A percentile compares a stretch with the other conserved stretches of the same genome.
These are phyloP conservation scores for Halisarca cf. caerulea DNA, from an alignment of 37 sponge, comb jelly and placozoan species.

Conservation along the genomic window DNA sequence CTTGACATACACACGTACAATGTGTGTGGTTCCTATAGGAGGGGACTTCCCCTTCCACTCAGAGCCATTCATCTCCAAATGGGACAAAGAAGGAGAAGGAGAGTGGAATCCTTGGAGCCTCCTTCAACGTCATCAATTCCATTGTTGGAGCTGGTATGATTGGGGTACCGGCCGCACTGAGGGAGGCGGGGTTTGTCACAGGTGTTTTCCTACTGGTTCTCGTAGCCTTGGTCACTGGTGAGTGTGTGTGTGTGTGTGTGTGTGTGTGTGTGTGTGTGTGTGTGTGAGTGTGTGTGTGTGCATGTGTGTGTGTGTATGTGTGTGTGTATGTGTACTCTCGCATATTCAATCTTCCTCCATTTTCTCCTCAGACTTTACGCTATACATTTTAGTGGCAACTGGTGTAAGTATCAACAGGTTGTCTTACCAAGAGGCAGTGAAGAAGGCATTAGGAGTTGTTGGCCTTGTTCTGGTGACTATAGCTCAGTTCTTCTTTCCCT, in stretches of 20 bases:
- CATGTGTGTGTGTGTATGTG: too few species aligned
- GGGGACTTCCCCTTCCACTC: too few species aligned
- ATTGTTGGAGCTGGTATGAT: constrained; percentile 78
- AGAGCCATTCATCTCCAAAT: too few species aligned
- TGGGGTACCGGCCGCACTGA: constrained; percentile 60
- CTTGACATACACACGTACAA: too few species aligned
- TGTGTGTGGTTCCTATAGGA: too few species aligned
- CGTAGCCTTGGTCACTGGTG: constrained; percentile 18
- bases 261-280: too few species aligned
- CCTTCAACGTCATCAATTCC: constrained; percentile 77
- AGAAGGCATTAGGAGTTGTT: constrained; percentile 45
- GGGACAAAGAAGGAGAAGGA: constrained; percentile 5
- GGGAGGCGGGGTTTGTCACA: constrained; percentile 49
- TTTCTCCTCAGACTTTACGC: constrained; percentile 1
- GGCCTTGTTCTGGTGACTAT: constrained; percentile 48
- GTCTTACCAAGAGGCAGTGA: constrained; percentile 56
- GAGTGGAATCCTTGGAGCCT: constrained; percentile 53
- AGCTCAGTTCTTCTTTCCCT: constrained; percentile 56
- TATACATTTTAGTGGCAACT: background rate
- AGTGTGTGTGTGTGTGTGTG: too few species aligned
- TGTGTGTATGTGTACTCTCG: too few species aligned
- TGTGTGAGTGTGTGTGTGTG: too few species aligned
- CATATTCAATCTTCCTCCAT: too few species aligned
- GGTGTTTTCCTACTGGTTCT: constrained; percentile 4
- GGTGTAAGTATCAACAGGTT: background rate